Base-by-base conservation (phyloP, 2,797 vertebrate species). In the Serranus cabrilla region DNA sequence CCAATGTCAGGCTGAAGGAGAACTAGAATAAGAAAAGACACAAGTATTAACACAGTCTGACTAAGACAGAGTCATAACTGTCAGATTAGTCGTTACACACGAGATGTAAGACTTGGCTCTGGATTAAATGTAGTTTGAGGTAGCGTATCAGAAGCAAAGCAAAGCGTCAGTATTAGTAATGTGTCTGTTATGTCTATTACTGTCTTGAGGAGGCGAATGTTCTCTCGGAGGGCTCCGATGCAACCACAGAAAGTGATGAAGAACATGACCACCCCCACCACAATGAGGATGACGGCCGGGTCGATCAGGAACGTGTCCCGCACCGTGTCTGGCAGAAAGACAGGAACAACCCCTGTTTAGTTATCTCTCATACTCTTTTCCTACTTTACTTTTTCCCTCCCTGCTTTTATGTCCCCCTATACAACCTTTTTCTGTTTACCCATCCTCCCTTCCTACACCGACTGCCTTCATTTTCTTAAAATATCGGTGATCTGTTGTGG, bases 211-310 rank as follows among this genome's bases (percentile, higher is more conserved):
- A 96, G 94, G 75, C 72, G 89, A 65, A 95, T 95, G 91, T 96
- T 96, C 87, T 96, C 94, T 80, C 93, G 80, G 47, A 95, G 93
- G 49, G 95, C 94, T 61, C 95, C 94, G 31, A 95, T 93, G 79
- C 95, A 96, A 27, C 95, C 94, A 4, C 95, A 95, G 92, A 95
- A 96, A 31, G 95, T 96, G 91, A 96, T 94, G 92, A 95, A 95
- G 92, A 96, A 96, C 94, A 96, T 95, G 86, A 96, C 93, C 86
- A 96, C 95, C 71, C 95, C 95, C 82, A 95, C 93, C 73, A 94
- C 92, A 59, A 96, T 96, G 67, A 96, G 92, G 86, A 95, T 91
- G 88, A 96, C 80, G 31, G 94, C 94, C 2, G 95, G 95, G 89
- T 96, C 95, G 72, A 96, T 91, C 65, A 96, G 85, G 89, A 96